Conservation (phyloP, 2,888 invertebrate species). For the Yponomeuta sedellus region DNA sequence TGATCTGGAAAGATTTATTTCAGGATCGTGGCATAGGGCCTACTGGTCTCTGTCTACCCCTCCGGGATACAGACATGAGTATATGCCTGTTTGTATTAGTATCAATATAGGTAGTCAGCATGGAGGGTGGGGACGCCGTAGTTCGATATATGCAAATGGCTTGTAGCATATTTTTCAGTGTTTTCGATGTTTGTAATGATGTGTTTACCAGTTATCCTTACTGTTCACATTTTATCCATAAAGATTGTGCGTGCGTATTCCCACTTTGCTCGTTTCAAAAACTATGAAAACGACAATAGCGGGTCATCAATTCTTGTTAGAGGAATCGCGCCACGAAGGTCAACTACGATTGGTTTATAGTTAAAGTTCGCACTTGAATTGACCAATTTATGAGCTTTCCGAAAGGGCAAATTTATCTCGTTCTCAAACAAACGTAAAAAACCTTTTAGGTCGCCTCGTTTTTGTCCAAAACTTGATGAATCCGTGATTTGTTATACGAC, state of each 20-base stretch:
- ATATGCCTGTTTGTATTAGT: no score
- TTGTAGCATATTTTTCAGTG: no score
- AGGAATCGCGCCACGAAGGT: not conserved
- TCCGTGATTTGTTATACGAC: constrained; percentile 43
- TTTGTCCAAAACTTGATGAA: constrained; percentile 24
- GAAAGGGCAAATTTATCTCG: not conserved
- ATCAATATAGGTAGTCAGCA: no score
- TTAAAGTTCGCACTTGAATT: not conserved
- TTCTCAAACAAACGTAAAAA: constrained; percentile 27
- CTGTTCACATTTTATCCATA: no score
- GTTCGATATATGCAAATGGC: no score
- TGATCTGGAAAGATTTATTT: no score
- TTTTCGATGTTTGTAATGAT: no score
- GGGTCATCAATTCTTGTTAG: not conserved
- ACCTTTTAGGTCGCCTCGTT: constrained; percentile 39
- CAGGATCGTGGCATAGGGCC: no score
- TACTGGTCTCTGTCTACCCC: no score
- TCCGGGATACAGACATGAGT: no score
- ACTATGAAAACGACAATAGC: not conserved
- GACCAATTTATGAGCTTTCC: not conserved
- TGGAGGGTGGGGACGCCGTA: no score
- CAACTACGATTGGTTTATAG: not conserved
- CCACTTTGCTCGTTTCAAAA: not conserved
- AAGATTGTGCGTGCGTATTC: not conserved
- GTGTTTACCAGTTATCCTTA: no score